Evolutionary conservation across 2,113 vertebrate species (phyloP).

Genomic region (Triplophysa siluroides): DNA sequence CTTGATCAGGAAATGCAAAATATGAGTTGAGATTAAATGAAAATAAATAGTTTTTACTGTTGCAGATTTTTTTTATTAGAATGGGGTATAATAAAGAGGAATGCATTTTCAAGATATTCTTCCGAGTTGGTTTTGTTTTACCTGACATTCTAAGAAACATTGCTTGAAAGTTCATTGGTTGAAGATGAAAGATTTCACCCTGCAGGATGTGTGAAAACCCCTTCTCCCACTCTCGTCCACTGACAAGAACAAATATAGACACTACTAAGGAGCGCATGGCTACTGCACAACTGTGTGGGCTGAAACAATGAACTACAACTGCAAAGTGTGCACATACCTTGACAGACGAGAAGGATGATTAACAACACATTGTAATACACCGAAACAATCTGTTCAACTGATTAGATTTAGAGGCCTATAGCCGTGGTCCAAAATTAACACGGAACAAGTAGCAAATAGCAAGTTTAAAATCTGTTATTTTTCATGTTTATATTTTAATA

Average conservation of each 20-base stretch:
- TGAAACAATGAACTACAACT: constrained; percentile 6
- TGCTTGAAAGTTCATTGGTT: background rate
- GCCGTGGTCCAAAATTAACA: background rate
- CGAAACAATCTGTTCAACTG: background rate
- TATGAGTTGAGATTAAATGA: too few relatives aligned
- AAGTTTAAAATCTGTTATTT: too few relatives aligned
- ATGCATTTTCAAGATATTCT: background rate
- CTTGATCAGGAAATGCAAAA: too few relatives aligned
- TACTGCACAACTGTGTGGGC: constrained; percentile 20
- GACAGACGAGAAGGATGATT: background rate
- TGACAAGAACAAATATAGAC: constrained; percentile 36
- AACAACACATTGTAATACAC: background rate
- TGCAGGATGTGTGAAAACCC: constrained; percentile 19
- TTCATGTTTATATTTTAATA: too few relatives aligned
- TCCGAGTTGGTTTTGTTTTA: background rate
- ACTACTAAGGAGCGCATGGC: background rate
- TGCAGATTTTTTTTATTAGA: too few relatives aligned
- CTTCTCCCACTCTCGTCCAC: background rate
- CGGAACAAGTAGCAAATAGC: too few relatives aligned
- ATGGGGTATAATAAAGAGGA: too few relatives aligned
- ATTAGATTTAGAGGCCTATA: background rate
- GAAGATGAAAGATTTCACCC: constrained; percentile 17
- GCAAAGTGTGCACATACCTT: background rate
- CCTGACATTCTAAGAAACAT: background rate
- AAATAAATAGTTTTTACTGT: too few relatives aligned